A percentile compares a stretch with the other conserved stretches of the same genome.
These are phyloP conservation scores for Dascillus cervinus DNA, from an alignment of 2,888 invertebrate species.

Conservation along the genomic window DNA sequence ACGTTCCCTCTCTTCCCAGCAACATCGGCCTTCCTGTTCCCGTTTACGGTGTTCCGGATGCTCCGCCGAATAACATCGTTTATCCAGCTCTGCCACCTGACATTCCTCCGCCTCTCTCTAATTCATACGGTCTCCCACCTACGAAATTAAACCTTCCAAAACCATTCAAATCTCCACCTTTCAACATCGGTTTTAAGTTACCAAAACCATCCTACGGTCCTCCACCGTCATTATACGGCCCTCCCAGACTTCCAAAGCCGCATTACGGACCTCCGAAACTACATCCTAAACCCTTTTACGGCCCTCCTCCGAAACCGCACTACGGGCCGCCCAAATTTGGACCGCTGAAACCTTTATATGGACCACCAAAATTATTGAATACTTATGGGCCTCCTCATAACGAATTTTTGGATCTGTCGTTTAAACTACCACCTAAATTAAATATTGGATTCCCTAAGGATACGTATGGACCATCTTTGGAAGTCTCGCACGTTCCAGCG, in stretches of 20 bases:
- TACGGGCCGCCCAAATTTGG: slow-evolving; percentile 37
- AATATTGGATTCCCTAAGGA: background rate
- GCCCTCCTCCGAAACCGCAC: slow-evolving; percentile 35
- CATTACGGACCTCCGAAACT: slow-evolving; percentile 41
- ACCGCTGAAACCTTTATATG: slow-evolving; percentile 29
- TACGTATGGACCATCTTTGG: slow-evolving; percentile 8
- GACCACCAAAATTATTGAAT: slow-evolving; percentile 33
- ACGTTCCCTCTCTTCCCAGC: slow-evolving; percentile 31
- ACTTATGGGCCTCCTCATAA: slow-evolving; percentile 40
- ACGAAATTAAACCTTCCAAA: slow-evolving; percentile 22
- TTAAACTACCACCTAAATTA: too few species aligned
- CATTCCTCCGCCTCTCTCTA: slow-evolving; percentile 35
- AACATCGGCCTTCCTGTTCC: slow-evolving; percentile 50
- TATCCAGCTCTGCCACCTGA: slow-evolving; percentile 45
- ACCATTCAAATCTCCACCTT: slow-evolving; percentile 2
- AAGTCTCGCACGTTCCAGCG: slow-evolving; percentile 17
- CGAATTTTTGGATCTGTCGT: background rate
- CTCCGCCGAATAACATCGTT: slow-evolving; percentile 38
- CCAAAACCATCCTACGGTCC: slow-evolving; percentile 42
- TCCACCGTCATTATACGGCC: slow-evolving; percentile 40
- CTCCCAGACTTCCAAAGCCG: slow-evolving; percentile 32
- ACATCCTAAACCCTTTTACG: slow-evolving; percentile 41
- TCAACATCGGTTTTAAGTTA: slow-evolving; percentile 27
- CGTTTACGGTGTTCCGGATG: slow-evolving; percentile 52
- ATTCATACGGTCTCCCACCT: slow-evolving; percentile 12